Base-by-base conservation (phyloP, 2,797 vertebrate species). In the Gymnothorax javanicus region DNA sequence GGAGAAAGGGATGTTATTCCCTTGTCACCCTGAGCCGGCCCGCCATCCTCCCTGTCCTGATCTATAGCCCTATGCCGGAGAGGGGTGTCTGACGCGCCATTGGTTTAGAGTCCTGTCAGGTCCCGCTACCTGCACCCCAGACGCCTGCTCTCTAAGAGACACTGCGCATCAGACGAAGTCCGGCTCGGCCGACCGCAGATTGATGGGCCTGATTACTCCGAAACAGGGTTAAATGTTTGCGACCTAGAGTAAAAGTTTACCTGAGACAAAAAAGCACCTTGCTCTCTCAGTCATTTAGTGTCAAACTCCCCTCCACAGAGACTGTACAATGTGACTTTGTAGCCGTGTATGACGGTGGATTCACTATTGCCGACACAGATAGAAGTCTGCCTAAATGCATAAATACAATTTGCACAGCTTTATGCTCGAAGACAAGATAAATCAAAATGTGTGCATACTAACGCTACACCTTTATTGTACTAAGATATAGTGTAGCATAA, bases 1-100 rank as follows among this genome's bases (percentile, higher is more conserved):
- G 97, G 97, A 99, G 98, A 99, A 99, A 99, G 97, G 98, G 97
- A 97, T 99, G 98, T 99, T 99, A 99, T 98, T 99, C 97, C 98
- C 97, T 95, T 98, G 98, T 99, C 98, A 98, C 96, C 97, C 95
- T 96, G 96, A 96, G 93, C 91, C 59, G 96, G 95, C 95, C 94
- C 94, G 93, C 97, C 97, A 96, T 97, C 97, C 96, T 97, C 97
- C 92, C 93, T 94, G 95, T 89, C 94, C 97, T 99, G 98, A 99
- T 99, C 97, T 97, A 99, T 97, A 92, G 97, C 96, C 96, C 92
- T 94, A 92, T 91, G 90, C 91, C 94, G 94, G 94, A 93, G 95
- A 96, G 94, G 95, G 95, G 95, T 93, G 89, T 91, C 94, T 90
- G 94, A 95, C 92, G 92, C 43, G 91, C 95, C 92, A 94, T 95